A percentile compares a stretch with the other conserved stretches of the same genome.
These are phyloP conservation scores for Drosophila equinoxialis DNA, from an alignment of 1,140 invertebrate genomes.

Conservation along the genomic window DNA sequence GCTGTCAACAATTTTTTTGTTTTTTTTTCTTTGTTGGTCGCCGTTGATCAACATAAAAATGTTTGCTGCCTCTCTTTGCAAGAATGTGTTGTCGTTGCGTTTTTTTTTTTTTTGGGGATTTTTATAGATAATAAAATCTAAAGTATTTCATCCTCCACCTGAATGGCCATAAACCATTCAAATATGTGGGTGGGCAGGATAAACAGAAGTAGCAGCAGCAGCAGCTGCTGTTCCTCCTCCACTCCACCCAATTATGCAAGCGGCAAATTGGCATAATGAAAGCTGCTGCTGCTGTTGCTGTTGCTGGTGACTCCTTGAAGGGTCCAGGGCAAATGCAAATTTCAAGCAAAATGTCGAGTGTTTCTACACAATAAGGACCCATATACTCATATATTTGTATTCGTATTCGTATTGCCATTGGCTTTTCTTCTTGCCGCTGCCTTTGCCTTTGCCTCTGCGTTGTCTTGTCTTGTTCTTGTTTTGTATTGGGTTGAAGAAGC, in stretches of 20 bases:
- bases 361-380: constrained; percentile 46
- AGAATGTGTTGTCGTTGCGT: constrained; percentile 50
- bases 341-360: constrained; percentile 47
- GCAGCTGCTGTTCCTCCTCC: constrained; percentile 33
- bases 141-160: constrained; percentile 34
- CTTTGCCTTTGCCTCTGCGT: constrained; percentile 1
- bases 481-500: constrained; percentile 7
- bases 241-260: constrained; percentile 58
- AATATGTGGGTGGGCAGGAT: constrained; percentile 11
- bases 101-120: constrained; percentile 29
- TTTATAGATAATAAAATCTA: constrained; percentile 48
- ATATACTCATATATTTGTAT: constrained; percentile 43
- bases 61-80: constrained; percentile 14
- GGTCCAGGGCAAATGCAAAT: constrained; percentile 73
- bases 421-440: constrained; percentile 21
- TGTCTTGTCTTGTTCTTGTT: constrained; percentile 15
- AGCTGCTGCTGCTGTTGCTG: constrained; percentile 5
- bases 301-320: constrained; percentile 63
- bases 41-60: neutral
- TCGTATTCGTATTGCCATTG: constrained; percentile 30
- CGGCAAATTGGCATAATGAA: constrained; percentile 62
- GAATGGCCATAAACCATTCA: constrained; percentile 40
- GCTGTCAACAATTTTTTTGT: constrained; percentile 40
- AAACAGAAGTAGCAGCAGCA: constrained; percentile 22
- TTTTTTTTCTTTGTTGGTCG: neutral